Evolutionary conservation across 2,888 invertebrate species (phyloP), one percentile per base, ranked within the genome.

Genomic region (Tetropium fuscum): DNA sequence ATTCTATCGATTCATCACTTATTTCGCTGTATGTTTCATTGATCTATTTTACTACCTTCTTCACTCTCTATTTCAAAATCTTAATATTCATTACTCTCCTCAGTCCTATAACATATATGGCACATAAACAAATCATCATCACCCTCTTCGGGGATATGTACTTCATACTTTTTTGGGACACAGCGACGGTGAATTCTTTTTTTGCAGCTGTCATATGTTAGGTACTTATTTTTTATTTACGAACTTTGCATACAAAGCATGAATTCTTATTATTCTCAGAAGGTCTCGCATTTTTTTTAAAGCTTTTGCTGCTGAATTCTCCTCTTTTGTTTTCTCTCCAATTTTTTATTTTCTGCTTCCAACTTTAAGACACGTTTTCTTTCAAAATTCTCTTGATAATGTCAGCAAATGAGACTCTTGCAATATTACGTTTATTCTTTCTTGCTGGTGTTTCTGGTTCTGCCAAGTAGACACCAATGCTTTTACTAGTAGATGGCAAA

Each of bases 311-410:
- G 40, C 36, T 18, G 40, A 38, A 3, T 15, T 20, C 36, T 34
- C 32, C 54, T 45, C 22, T 36, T 25, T 55, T 22, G 38, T 54
- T 51, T 49, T 49, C 19, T 44, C 40, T 45, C 57, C 34, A 34
- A 30, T 16, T 53, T 41, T 20, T 53, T 45, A 25, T 47, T 25
- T 19, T 51, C 36, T 44, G 51, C 53, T 16, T 44, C 45, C 27
- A 45, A 53, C 5, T 32, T 53, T 15, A 34, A 11, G 10, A 6
- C 10, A 16, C 32, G 34, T 40, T 58, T 58, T 27, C 16, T 27
- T 30, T 44, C 53, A 58, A 22, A 58, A 34, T 8, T 22, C 53
- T 58, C 30, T 45, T 58, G 58, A 27, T 58, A 51, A 36, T 6
- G 6, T 11, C 13, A 13, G 16, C 15, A 16, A 16, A 15, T 36